Evolutionary conservation across 1,140 invertebrate genomes (phyloP), one percentile per base, ranked within the genome.

Genomic region (Zaprionus kolodkinae): DNA sequence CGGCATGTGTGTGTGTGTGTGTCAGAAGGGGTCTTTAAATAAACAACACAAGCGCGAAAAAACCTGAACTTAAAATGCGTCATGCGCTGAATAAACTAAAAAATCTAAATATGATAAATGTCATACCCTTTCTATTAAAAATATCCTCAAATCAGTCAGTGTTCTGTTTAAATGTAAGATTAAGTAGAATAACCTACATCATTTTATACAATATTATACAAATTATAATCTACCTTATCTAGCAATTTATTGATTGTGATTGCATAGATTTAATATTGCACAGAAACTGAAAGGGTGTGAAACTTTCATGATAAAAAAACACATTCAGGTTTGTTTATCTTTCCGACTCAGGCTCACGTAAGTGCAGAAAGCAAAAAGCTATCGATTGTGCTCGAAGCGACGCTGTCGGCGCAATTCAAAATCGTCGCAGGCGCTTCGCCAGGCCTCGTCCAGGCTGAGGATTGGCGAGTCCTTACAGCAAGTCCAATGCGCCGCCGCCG

Each of bases 1-100:
- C 12, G 11, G 63, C 61, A 52, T 60, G 38, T 17, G 11, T 10
- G 45, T 48, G 43, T 45, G 15, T 17, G 43, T 48, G 43, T 45
- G 13, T 40, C 36, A 65, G 52, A 67, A 12, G 50, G 25, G n/a
- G 40, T 69, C 72, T 88, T 87, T 80, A 87, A 77, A 69, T 70
- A 80, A 88, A 80, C 84, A 87, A 77, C 33, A 66, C 25, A 57
- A 35, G 55, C 52, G 55, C 52, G 62, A 76, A 72, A 65, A 76
- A 76, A 76, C 68, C 73, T 76, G 69, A 72, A 76, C 65, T 21
- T 1, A 43, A 55, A 60, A 72, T 75, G 72, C 72, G 72, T 75
- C 72, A 75, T 71, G 72, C 55, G 68, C 36, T 36, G 43, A 15
- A 59, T 71, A 63, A 66, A 59, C 65, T 27, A 21, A 21, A 27